Percentiles rank a stretch among this genome's conserved stretches.
Conservation (phyloP, 2,888 invertebrate genomes). For the Leptinotarsa peninsularis region DNA sequence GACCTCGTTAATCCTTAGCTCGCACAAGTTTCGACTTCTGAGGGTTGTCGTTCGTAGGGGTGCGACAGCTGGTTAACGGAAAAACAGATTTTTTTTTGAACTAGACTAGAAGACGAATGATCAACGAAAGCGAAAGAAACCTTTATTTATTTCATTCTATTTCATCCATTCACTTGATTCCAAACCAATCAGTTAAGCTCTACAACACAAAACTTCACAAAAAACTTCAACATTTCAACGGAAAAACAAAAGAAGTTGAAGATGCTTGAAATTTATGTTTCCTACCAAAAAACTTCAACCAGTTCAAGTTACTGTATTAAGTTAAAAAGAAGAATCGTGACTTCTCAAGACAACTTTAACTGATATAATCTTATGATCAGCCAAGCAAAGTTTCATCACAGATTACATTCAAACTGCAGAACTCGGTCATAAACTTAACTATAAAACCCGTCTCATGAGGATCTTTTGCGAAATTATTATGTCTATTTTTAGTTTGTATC, state of each 20-base stretch:
- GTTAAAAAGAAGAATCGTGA: constrained; percentile 1
- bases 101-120: no score
- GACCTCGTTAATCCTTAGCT: no score
- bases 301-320: background rate
- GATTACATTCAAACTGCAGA: constrained; percentile 14
- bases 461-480: constrained; percentile 25
- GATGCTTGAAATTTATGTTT: background rate
- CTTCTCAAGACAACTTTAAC: background rate
- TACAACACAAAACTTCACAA: no score
- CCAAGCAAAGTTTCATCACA: background rate
- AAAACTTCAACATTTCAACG: background rate
- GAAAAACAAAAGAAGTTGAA: background rate
- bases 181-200: background rate
- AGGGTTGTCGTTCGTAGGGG: no score
- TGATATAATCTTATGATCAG: constrained; percentile 12
- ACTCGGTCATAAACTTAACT: constrained; percentile 16
- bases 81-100: no score
- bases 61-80: no score
- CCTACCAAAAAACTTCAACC: background rate
- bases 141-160: no score
- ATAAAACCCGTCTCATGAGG: constrained; percentile 26
- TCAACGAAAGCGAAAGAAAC: no score
- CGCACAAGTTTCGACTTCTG: no score
- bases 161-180: background rate
- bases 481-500: constrained; percentile 19